Evolutionary conservation across 2,888 invertebrate species (phyloP), one percentile per base, ranked within the genome.

Genomic region (Tinea trinotella): DNA sequence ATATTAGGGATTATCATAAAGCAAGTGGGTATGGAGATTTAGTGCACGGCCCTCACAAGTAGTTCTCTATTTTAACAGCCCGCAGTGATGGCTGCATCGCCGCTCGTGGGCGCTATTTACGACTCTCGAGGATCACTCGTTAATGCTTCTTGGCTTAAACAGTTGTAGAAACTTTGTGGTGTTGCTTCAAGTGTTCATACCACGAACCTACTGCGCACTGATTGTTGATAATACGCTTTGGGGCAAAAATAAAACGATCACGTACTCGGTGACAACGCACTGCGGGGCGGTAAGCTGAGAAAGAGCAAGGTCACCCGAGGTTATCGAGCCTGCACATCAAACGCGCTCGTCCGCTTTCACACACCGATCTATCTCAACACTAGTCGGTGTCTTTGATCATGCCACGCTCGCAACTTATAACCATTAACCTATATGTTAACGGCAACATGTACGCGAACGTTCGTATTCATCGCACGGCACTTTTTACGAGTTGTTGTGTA

Each of bases 1-100:
- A 84, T 83, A 83, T 84, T 74, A 75, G 74, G 82, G 83, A 83
- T 85, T 83, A 83, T 82, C 78, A 84, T 83, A 83, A 84, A 83
- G 70, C 74, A 78, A 80, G 80, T 80, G 77, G 76, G 74, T 74
- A 74, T 76, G 70, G 73, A 68, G 68, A 70, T 66, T 71, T 74
- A 68, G 68, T 70, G 66, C 65, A 67, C 64, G 62, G 67, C 79
- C 80, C 82, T 77, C 82, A 81, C 83, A 83, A 68, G 73, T 72
- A 76, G 84, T 17, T 67, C 78, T 74, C 82, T 82, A 83, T 83
- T 82, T 84, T 82, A 82, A 84, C 82, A 83, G 81, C 78, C n/a
- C 80, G 34, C 24, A 12, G 48, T 12, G 77, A 75, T 66, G 65
- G 61, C 54, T 15, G 30, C 54, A 35, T 10, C 35, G 30, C 35